Percentiles rank a stretch among this genome's conserved stretches.
phyloP scores from a whole-genome alignment of 2,888 invertebrate genomes.

The Drosophila barbarae region DNA sequence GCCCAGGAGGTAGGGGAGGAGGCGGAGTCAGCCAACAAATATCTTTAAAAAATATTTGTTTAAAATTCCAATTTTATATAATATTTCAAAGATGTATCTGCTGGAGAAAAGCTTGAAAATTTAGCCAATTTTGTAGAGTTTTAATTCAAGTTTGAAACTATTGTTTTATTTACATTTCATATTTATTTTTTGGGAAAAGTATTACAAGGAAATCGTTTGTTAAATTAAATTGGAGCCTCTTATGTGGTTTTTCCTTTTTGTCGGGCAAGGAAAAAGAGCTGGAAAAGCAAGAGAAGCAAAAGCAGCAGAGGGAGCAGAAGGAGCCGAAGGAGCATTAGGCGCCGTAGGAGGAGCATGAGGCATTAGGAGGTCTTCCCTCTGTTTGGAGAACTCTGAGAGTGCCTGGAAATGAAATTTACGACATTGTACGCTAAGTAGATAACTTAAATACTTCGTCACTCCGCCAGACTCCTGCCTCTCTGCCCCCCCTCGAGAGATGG shows the following conservation, averaged over 20 bases:
- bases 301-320: background rate
- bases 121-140: too few relatives aligned
- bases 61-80: background rate
- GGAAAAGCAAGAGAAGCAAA: background rate
- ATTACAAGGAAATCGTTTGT: too few relatives aligned
- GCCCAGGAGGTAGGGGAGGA: background rate
- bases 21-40: background rate
- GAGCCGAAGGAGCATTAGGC: background rate
- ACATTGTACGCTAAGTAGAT: conserved; percentile 16
- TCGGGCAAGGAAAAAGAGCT: background rate
- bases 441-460: conserved; percentile 24
- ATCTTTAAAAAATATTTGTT: background rate
- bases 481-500: background rate
- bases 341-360: background rate
- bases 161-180: background rate
- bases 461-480: background rate
- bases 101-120: background rate
- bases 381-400: background rate
- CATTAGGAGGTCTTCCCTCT: background rate
- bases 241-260: background rate
- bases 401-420: conserved; percentile 13
- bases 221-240: background rate
- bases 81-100: background rate
- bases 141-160: background rate
- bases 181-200: background rate